phyloP scores from a whole-genome alignment of 1,140 invertebrate species.

The Tetranychus urticae region DNA sequence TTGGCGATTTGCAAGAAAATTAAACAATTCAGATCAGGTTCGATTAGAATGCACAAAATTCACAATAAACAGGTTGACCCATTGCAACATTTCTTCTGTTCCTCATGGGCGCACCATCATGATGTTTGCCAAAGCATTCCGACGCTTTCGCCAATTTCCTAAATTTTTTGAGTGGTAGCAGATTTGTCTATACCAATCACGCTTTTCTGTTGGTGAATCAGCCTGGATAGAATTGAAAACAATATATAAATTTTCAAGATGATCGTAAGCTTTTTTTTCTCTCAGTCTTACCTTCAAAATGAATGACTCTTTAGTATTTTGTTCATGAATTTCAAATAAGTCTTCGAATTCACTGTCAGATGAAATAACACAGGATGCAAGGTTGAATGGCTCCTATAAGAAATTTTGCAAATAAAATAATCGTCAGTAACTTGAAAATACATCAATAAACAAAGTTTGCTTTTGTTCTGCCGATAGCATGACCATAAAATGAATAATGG shows the following conservation, averaged over 20 bases:
- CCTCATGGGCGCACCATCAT: constrained; percentile 36
- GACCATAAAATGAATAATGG: too few relatives aligned
- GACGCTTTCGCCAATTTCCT: constrained; percentile 63
- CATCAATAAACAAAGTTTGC: too few relatives aligned
- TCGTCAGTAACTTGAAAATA: too few relatives aligned
- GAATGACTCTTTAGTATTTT: constrained; percentile 71
- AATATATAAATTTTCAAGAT: background rate
- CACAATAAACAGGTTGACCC: too few relatives aligned
- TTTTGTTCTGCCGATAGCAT: too few relatives aligned
- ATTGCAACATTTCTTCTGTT: too few relatives aligned
- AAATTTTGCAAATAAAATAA: background rate
- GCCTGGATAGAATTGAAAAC: constrained; percentile 33
- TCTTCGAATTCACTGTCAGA: constrained; percentile 65
- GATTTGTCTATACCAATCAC: constrained; percentile 62
- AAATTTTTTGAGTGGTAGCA: constrained; percentile 70
- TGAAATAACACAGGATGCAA: constrained; percentile 69
- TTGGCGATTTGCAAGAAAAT: too few relatives aligned
- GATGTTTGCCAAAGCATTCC: constrained; percentile 78
- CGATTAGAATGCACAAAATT: too few relatives aligned
- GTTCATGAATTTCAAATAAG: constrained; percentile 83
- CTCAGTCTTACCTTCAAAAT: constrained; percentile 55
- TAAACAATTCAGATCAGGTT: too few relatives aligned
- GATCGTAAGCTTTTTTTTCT: background rate
- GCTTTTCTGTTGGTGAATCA: constrained; percentile 55
- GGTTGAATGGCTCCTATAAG: constrained; percentile 37